Base-by-base conservation (phyloP, 2,888 invertebrate genomes). In the Mongoloraphidia duomilia region DNA sequence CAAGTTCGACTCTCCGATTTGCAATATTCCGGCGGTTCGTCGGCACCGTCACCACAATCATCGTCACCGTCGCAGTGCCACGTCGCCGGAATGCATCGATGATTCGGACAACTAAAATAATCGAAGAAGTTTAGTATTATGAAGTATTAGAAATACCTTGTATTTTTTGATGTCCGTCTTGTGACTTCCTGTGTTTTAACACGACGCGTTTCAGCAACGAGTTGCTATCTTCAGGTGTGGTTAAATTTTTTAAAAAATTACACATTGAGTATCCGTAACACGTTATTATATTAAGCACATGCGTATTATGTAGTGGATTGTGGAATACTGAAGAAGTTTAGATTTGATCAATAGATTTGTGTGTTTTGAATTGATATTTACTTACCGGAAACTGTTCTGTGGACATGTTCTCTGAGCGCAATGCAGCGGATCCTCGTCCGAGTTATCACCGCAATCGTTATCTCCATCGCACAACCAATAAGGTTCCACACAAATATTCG, bases 391-490 rank as follows among this genome's bases (percentile, higher is more conserved):
- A 60, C 90, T 90, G 62, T 91, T 92, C 47, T 84, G 84, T 0
- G 93, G 93, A 57, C 93, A 94, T 0, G 89, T 85, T 54, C 91
- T 73, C 58, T 88, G 84, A 0, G 89, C 84, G 63, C 93, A 94
- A 60, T 92, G 88, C 33, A 92, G 65, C 0, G 89, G 82, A 71
- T 92, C 88, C 65, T 95, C 94, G 61, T 92, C 90, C 1, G 88
- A 89, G 61, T 91, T 91, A 63, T 95, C 95, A 0, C 95, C 92
- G 62, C 94, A 95, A 63, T 95, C 94, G 60, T 94, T 93, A 60
- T 95, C 93, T 0, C 94, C 94, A 65, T 97, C 95, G 66, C 98
- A 98, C 0, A 97, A 75, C 91, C 94, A 94, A 63, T 94, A 94
- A 0, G 92, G 92, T 63, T 97, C 96, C 0, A 97, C 94, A 64